Percentiles rank a stretch among this genome's conserved stretches.
phyloP scores from a whole-genome alignment of 1,140 invertebrate genomes.

The Melipona quadrifasciata region DNA sequence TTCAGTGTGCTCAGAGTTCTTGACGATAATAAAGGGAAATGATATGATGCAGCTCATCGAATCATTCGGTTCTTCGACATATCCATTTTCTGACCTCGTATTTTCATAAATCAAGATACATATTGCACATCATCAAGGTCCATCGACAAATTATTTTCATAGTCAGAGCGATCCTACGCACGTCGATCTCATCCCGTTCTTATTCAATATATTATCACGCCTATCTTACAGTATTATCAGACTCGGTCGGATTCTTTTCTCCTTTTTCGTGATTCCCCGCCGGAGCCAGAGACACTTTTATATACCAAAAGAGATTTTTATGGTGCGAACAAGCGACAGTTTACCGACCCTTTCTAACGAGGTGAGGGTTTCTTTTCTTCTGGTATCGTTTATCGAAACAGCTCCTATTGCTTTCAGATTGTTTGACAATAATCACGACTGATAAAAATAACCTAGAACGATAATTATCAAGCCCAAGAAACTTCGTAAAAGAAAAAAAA shows the following conservation, averaged over 20 bases:
- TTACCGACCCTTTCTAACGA: neutral
- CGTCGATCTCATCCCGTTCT: slow-evolving; percentile 14
- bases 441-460: slow-evolving; percentile 10
- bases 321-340: neutral
- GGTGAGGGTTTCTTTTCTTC: neutral
- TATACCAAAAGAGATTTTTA: neutral
- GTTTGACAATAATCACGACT: slow-evolving; percentile 30
- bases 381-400: neutral
- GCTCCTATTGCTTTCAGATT: slow-evolving; percentile 20
- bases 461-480: neutral
- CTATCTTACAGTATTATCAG: slow-evolving; percentile 22
- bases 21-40: slow-evolving; percentile 4
- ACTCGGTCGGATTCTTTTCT: neutral
- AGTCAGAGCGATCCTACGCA: slow-evolving; percentile 25
- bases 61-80: slow-evolving; percentile 48
- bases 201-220: neutral
- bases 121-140: slow-evolving; percentile 21
- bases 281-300: neutral
- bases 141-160: slow-evolving; percentile 44
- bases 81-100: slow-evolving; percentile 53
- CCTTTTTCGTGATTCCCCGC: neutral
- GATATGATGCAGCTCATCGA: slow-evolving; percentile 27
- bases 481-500: neutral
- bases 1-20: neutral
- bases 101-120: slow-evolving; percentile 39